phyloP scores from a whole-genome alignment of 2,888 invertebrate species.

The Gasteruption jaculator region DNA sequence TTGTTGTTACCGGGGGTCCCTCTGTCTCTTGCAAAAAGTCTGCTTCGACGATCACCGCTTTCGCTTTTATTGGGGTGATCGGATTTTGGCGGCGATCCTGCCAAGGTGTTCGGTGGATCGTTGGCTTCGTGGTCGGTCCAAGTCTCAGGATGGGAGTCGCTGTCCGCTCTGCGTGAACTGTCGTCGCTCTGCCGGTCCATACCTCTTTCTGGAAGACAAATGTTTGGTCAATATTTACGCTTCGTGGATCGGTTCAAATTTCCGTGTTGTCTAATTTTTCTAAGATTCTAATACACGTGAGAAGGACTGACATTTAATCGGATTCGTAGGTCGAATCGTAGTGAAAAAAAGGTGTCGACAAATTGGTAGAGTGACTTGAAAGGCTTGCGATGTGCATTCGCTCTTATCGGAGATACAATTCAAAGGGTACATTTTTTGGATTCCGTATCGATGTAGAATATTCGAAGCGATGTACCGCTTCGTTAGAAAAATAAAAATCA shows the following conservation, averaged over 20 bases:
- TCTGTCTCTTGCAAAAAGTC: constrained; percentile 58
- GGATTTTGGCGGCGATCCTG: constrained; percentile 61
- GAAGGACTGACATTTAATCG: too few species aligned
- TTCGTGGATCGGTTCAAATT: neutral
- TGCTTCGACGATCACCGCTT: constrained; percentile 51
- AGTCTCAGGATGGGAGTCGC: constrained; percentile 56
- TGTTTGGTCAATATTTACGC: constrained; percentile 7
- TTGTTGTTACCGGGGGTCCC: constrained; percentile 53
- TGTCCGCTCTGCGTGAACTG: constrained; percentile 57
- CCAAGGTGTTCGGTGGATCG: constrained; percentile 58
- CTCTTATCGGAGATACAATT: too few species aligned
- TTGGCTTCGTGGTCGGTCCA: constrained; percentile 69
- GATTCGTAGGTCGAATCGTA: too few species aligned
- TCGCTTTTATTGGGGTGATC: constrained; percentile 56
- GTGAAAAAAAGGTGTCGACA: too few species aligned
- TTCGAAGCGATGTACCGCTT: too few species aligned
- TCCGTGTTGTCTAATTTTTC: constrained; percentile 8
- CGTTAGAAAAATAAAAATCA: too few species aligned
- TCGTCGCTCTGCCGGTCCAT: constrained; percentile 57
- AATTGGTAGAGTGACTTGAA: too few species aligned
- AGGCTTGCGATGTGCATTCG: too few species aligned
- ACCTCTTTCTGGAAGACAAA: constrained; percentile 48
- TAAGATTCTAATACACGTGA: too few species aligned
- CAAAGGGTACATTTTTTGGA: too few species aligned
- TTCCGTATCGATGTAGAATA: too few species aligned